phyloP scores from a whole-genome alignment of 1,140 invertebrate genomes.

The Tetraneura akinire region DNA sequence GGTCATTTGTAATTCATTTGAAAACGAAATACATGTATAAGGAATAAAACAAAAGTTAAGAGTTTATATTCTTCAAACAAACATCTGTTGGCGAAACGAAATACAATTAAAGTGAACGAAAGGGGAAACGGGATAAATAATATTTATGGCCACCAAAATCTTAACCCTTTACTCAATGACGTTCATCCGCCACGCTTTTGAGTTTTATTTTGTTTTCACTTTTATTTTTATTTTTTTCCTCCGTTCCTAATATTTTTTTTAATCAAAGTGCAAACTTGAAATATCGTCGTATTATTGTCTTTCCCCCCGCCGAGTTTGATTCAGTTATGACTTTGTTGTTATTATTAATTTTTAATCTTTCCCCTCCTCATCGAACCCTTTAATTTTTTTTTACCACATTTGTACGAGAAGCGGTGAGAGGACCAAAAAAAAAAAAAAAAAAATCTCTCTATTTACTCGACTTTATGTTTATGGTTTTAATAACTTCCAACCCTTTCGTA shows the following conservation, averaged over 20 bases:
- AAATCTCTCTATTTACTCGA: constrained; percentile 50
- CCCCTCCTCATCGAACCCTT: background rate
- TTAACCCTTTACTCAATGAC: constrained; percentile 35
- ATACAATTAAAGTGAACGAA: constrained; percentile 45
- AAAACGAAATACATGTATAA: constrained; percentile 24
- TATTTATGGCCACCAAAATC: constrained; percentile 47
- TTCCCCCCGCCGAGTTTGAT: constrained; percentile 49
- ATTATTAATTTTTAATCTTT: constrained; percentile 51
- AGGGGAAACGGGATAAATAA: constrained; percentile 26
- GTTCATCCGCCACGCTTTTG: background rate
- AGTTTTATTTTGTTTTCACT: constrained; percentile 35
- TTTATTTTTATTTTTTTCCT: constrained; percentile 16
- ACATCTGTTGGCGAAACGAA: constrained; percentile 51
- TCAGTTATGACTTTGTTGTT: constrained; percentile 51
- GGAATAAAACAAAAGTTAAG: constrained; percentile 42
- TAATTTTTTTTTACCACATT: constrained; percentile 46
- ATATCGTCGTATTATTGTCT: constrained; percentile 52
- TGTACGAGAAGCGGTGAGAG: background rate
- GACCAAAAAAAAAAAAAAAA: constrained; percentile 40
- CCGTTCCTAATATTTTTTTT: constrained; percentile 48
- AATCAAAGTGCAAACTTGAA: constrained; percentile 51
- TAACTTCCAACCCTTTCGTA: constrained; percentile 47
- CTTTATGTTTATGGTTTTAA: constrained; percentile 49
- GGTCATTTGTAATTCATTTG: constrained; percentile 41
- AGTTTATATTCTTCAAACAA: constrained; percentile 50